phyloP scores from a whole-genome alignment of 2,888 invertebrate genomes.

The Anthophora plumipes region DNA sequence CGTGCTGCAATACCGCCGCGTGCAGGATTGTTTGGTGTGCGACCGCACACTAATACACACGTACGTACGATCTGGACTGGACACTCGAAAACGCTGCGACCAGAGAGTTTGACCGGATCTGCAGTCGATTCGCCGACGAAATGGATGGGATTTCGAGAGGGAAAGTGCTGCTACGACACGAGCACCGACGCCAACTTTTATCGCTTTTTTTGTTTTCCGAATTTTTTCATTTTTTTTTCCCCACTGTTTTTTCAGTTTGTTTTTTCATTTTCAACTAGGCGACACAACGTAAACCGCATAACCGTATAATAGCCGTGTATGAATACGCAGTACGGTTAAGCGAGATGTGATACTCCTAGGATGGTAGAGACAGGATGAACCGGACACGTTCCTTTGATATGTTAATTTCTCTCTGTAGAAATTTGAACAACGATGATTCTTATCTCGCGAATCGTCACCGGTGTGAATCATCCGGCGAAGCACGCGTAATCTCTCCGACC shows the following conservation, averaged over 20 bases:
- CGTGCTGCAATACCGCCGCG: conserved; percentile 10
- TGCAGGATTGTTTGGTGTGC: conserved; percentile 40
- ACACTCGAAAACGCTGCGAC: conserved; percentile 44
- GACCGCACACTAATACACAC: conserved; percentile 14
- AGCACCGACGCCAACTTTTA: conserved; percentile 24
- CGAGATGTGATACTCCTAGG: background rate
- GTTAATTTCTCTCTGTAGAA: background rate
- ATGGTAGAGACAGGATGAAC: background rate
- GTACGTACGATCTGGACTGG: background rate
- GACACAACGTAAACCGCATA: conserved; percentile 12
- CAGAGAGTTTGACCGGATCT: conserved; percentile 43
- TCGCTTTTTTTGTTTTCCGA: conserved; percentile 29
- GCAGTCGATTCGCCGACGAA: conserved; percentile 57
- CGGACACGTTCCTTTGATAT: background rate
- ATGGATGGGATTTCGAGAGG: conserved; percentile 64
- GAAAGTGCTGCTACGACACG: conserved; percentile 53
- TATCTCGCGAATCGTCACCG: background rate
- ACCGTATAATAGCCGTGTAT: conserved; percentile 12
- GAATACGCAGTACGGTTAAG: background rate
- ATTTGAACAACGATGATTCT: background rate
- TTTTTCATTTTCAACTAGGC: conserved; percentile 2
- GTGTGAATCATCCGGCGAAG: conserved; percentile 1
- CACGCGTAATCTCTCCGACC: background rate
- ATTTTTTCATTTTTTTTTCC: background rate
- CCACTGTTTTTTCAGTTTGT: background rate